Evolutionary conservation across 2,113 vertebrate species (phyloP).

Genomic region (Thermophis baileyi): DNA sequence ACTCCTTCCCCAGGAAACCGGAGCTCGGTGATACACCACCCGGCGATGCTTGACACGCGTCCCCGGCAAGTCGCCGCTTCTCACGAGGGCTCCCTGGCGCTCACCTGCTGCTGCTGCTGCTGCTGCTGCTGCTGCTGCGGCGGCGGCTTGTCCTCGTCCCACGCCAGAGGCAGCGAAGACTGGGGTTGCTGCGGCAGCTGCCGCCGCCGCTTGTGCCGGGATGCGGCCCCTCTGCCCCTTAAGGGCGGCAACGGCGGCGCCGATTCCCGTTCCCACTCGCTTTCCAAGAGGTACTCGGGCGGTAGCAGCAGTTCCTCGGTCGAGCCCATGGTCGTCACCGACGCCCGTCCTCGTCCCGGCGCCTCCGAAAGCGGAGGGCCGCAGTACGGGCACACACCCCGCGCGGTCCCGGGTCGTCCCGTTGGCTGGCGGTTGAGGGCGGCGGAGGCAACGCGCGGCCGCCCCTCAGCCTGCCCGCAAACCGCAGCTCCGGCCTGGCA

Average conservation of each 20-base stretch:
- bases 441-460: neutral
- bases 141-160: neutral
- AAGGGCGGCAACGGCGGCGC: neutral
- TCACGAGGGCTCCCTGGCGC: neutral
- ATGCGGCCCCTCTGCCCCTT: neutral
- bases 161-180: conserved; percentile 25
- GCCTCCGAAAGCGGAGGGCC: neutral
- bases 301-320: conserved; percentile 39
- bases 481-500: neutral
- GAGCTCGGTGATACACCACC: neutral
- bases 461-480: neutral
- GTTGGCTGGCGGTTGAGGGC: too few species aligned
- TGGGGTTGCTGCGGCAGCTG: neutral
- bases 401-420: neutral
- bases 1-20: neutral
- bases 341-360: neutral
- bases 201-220: conserved; percentile 9
- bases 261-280: conserved; percentile 29
- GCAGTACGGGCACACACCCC: too few species aligned
- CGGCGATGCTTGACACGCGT: neutral
- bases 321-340: conserved; percentile 53
- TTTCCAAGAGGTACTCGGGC: conserved; percentile 6
- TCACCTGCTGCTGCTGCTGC: conserved; percentile 14
- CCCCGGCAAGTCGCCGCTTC: neutral
- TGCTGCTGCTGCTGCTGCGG: too few species aligned